These are phyloP conservation scores for Mustela nigripes DNA, from an alignment of 2,113 vertebrate genomes.

Conservation along the genomic window DNA sequence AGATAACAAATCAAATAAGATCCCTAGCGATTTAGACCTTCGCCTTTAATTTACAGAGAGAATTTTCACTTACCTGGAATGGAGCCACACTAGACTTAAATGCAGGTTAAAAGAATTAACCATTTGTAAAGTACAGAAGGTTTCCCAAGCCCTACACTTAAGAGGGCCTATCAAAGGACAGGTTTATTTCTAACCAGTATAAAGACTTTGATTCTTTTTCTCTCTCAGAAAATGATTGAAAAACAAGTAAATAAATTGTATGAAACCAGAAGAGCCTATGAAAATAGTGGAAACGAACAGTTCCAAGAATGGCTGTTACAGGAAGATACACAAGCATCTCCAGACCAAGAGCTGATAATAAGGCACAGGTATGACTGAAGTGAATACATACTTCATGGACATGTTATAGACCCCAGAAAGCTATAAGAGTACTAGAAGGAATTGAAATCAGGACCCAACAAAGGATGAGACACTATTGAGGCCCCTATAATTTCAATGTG, in stretches of 20 bases:
- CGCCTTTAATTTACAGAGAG: slow-evolving; percentile 22
- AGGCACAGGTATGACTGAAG: slow-evolving; percentile 60
- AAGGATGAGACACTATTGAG: not conserved
- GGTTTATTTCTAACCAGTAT: slow-evolving; percentile 41
- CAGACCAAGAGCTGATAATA: slow-evolving; percentile 22
- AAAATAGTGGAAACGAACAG: not conserved
- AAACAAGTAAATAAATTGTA: slow-evolving; percentile 51
- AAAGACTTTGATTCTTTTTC: not conserved
- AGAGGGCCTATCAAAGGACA: slow-evolving; percentile 14
- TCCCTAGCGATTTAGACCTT: not conserved
- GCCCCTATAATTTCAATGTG: not conserved
- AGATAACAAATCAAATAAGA: slow-evolving; percentile 43
- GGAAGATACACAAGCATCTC: not conserved
- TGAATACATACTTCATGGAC: not conserved
- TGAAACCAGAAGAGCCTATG: not conserved
- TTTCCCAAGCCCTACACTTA: slow-evolving; percentile 45
- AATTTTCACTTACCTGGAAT: not conserved
- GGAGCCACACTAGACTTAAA: slow-evolving; percentile 27
- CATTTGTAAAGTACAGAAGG: slow-evolving; percentile 3
- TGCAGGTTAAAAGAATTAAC: slow-evolving; percentile 43
- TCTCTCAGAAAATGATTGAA: slow-evolving; percentile 75
- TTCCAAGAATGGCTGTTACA: slow-evolving; percentile 71
- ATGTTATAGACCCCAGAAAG: not conserved
- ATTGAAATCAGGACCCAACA: not conserved
- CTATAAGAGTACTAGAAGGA: slow-evolving; percentile 30